A percentile compares a stretch with the other conserved stretches of the same genome.
Evolutionary conservation across 2,113 vertebrate genomes (phyloP).

Genomic region (Circaetus gallicus): DNA sequence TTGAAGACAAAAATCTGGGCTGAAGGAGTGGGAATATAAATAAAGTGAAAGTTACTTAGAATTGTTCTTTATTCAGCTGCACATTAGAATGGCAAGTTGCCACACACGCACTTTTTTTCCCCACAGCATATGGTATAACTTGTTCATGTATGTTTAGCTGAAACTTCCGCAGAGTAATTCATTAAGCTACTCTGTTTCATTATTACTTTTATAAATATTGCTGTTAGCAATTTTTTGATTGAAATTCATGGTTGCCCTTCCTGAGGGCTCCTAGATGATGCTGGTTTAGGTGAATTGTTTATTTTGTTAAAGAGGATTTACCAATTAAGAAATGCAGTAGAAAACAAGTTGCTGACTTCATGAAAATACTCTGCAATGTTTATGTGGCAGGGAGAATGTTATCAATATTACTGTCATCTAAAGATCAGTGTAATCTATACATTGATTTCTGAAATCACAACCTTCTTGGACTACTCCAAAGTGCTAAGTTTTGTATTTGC

Average conservation of each 20-base stretch:
- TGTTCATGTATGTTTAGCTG: background rate
- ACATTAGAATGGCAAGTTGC: background rate
- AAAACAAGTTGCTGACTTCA: background rate
- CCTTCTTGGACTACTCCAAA: background rate
- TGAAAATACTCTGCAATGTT: background rate
- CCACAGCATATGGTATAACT: background rate
- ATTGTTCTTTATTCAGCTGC: background rate
- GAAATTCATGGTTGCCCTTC: background rate
- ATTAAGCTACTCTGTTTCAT: background rate
- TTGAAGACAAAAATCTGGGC: background rate
- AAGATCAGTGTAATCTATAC: background rate
- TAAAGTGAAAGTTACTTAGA: background rate
- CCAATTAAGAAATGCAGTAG: background rate
- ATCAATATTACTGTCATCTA: background rate
- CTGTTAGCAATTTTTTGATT: background rate
- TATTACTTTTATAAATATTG: background rate
- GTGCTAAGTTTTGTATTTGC: background rate
- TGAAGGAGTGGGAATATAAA: background rate
- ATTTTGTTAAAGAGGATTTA: background rate
- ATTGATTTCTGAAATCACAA: background rate
- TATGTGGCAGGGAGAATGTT: background rate
- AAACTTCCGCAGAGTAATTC: background rate
- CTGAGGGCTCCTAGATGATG: background rate
- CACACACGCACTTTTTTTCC: background rate
- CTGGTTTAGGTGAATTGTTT: background rate